Conservation (phyloP, 2,888 invertebrate species). For the Calephelis perditalis region DNA sequence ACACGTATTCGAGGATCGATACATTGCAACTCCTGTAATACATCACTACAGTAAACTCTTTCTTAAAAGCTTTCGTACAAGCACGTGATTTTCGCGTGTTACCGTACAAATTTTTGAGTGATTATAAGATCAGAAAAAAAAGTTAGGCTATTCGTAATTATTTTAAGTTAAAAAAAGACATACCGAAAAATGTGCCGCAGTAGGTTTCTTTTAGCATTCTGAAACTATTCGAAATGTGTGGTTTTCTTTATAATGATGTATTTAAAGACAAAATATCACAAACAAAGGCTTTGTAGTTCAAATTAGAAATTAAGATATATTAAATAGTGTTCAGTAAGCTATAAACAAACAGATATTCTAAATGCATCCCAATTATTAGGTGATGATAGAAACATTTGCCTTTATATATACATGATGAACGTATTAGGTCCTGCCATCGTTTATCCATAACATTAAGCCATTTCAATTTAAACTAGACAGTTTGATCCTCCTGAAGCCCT, state of each 20-base stretch:
- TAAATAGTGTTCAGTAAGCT: conserved; percentile 3
- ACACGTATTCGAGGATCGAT: too few relatives aligned
- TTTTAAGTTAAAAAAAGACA: neutral
- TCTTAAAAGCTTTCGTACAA: too few relatives aligned
- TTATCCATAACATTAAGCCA: too few relatives aligned
- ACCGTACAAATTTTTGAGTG: too few relatives aligned
- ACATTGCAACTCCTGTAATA: too few relatives aligned
- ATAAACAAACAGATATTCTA: neutral
- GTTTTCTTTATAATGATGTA: neutral
- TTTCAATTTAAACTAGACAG: too few relatives aligned
- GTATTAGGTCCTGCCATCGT: too few relatives aligned
- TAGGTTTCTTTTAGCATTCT: neutral
- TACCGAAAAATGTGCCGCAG: neutral
- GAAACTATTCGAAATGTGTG: neutral
- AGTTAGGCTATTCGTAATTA: neutral
- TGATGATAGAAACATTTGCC: conserved; percentile 2
- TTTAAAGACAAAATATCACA: neutral
- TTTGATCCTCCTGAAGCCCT: too few relatives aligned
- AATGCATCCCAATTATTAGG: conserved; percentile 1
- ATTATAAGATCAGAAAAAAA: neutral
- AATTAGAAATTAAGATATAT: neutral
- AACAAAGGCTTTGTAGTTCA: conserved; percentile 1
- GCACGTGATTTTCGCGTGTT: too few relatives aligned
- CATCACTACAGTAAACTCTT: too few relatives aligned
- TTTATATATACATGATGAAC: neutral